Base-by-base conservation (phyloP, 2,797 vertebrate genomes). In the Phylloscopus collybita region DNA sequence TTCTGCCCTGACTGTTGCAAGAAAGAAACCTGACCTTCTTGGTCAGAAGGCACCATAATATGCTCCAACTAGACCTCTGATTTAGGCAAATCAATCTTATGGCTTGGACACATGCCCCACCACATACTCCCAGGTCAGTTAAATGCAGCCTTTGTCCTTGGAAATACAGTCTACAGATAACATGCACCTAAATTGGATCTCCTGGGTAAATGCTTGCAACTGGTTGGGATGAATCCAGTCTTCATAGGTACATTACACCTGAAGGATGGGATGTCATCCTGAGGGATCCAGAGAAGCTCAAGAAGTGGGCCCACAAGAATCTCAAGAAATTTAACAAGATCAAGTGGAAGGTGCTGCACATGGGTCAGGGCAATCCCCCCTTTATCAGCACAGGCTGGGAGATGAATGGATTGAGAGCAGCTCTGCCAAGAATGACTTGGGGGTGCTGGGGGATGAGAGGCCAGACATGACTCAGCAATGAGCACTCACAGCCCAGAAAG, bases 361-460 rank as follows among this genome's bases (percentile, higher is more conserved):
- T 1, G 1, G 7, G 6, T 22, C 2, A 0, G 13, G 36, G 6
- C n/a, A 57, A 29, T 11, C 9, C 5, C 6, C 14, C 14, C 44
- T 50, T 50, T 25, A 29, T 18, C 27, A n/a, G 29, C 7, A 70
- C 32, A 64, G 36, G 32, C 8, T 62, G 50, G 16, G 15, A 20
- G 9, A 61, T 17, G 12, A 36, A 69, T 1, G 1, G 7, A 56
- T 12, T 13, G 36, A n/a, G 30, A 54, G 7, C 54, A 54, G 49
- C 9, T 11, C 54, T 61, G 49, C 26, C 8, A 2, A 62, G 56
- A 50, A 75, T 42, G 42, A 21, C 25, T 45, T 44, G 13, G 11
- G 23, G 0, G 3, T 49, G 34, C 26, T 56, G 56, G 19, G 9
- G 32, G 16, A 3, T 22, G 6, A 51, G 13, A 64, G 50, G 44